A percentile compares a stretch with the other conserved stretches of the same genome.
These are phyloP conservation scores for Galerucella nymphaeae DNA, from an alignment of 2,888 invertebrate genomes.

Conservation along the genomic window DNA sequence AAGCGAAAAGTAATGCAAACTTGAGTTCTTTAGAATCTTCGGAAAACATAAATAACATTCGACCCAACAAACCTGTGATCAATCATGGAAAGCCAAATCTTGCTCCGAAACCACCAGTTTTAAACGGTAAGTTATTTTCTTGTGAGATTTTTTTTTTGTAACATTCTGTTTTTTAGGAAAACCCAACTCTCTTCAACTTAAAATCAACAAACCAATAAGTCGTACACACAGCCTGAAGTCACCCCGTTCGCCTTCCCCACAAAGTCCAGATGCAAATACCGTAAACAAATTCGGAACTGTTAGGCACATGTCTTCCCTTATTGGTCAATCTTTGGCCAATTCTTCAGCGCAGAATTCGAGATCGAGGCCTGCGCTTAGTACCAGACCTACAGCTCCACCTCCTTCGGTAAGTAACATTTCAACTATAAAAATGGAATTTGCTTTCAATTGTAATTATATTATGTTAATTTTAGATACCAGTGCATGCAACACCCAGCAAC, in stretches of 20 bases:
- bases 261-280: slow-evolving; percentile 60
- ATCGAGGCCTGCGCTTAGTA: slow-evolving; percentile 55
- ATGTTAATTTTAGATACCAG: slow-evolving; percentile 46
- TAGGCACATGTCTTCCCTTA: slow-evolving; percentile 63
- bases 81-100: slow-evolving; percentile 83
- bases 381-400: slow-evolving; percentile 62
- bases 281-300: slow-evolving; percentile 62
- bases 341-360: slow-evolving; percentile 54
- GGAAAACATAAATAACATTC: slow-evolving; percentile 45
- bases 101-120: slow-evolving; percentile 83
- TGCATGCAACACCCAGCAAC: slow-evolving; percentile 61
- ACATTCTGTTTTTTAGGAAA: slow-evolving; percentile 58
- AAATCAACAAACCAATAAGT: slow-evolving; percentile 67
- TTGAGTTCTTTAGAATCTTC: slow-evolving; percentile 55
- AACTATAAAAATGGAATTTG: too few relatives aligned
- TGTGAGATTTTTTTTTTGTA: too few relatives aligned
- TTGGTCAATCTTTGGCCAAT: slow-evolving; percentile 68
- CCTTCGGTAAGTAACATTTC: slow-evolving; percentile 54
- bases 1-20: slow-evolving; percentile 62
- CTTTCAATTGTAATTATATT: not conserved
- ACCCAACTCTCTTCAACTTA: slow-evolving; percentile 76
- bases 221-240: slow-evolving; percentile 88
- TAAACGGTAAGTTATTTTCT: slow-evolving; percentile 59
- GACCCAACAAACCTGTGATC: slow-evolving; percentile 64
- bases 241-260: slow-evolving; percentile 76